Evolutionary conservation across 1,140 invertebrate genomes (phyloP).

Genomic region (Drosophila sechellia): DNA sequence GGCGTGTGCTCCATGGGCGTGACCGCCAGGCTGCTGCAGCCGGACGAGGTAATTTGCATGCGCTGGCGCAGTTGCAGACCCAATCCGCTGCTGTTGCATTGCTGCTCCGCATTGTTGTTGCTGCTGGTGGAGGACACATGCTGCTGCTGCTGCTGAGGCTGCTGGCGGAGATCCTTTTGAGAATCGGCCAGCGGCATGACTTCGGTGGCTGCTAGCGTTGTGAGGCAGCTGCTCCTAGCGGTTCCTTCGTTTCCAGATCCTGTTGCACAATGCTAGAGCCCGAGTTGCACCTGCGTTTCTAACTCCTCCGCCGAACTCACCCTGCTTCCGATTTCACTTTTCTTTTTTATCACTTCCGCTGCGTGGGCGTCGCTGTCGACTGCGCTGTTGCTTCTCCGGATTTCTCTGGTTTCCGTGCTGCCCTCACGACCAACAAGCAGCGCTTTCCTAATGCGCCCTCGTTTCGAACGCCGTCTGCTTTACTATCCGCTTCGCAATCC

Average conservation of each 20-base stretch:
- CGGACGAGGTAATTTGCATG: conserved; percentile 80
- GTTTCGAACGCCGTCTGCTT: neutral
- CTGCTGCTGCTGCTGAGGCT: conserved; percentile 63
- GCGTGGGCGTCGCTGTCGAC: conserved; percentile 16
- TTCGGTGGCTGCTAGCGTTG: conserved; percentile 50
- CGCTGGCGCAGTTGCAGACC: conserved; percentile 69
- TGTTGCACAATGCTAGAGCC: neutral
- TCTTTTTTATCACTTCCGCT: conserved; percentile 56
- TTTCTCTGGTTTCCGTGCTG: conserved; percentile 27
- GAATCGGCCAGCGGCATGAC: conserved; percentile 83
- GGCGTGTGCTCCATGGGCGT: conserved; percentile 82
- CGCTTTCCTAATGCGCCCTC: conserved; percentile 14
- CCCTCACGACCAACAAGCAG: conserved; percentile 6
- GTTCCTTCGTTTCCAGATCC: conserved; percentile 3
- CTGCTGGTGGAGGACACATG: conserved; percentile 22
- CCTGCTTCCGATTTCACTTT: conserved; percentile 4
- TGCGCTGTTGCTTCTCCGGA: conserved; percentile 38
- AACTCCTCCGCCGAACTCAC: conserved; percentile 1
- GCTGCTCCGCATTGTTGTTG: conserved; percentile 31
- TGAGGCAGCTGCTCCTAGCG: conserved; percentile 14
- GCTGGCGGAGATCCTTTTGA: conserved; percentile 78
- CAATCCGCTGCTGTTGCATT: conserved; percentile 41
- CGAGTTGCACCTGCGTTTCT: neutral
- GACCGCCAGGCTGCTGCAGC: conserved; percentile 77
- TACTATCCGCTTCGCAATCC: conserved; percentile 11